Base-by-base conservation (phyloP, 1,140 invertebrate genomes). In the Drosophila bocki region DNA sequence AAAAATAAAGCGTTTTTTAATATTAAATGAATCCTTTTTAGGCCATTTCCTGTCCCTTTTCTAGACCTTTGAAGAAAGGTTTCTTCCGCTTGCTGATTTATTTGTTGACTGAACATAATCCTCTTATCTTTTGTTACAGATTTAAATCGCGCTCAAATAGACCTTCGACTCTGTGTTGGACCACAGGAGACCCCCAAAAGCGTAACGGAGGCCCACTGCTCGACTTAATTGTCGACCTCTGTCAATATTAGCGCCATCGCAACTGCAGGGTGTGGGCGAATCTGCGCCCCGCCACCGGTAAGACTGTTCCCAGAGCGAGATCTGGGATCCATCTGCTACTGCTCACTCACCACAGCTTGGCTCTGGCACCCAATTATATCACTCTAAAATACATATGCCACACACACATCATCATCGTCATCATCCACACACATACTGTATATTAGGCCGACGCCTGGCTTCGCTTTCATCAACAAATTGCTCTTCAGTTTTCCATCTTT, bases 251-350 rank as follows among this genome's bases (percentile, higher is more conserved):
- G 92, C 82, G 90, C 92, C 81, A 92, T 93, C 75, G 90, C 92
- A 81, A 93, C 91, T 80, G 92, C 88, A 86, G 92, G 92, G 92
- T 93, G 92, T 92, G 92, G 92, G 92, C 92, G 92, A 93, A 92
- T 93, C 82, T 93, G 92, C 91, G 92, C 92, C 92, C 92, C 92
- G 83, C 91, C 92, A 81, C 91, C 88, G 92, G 92, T 93, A 93
- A 93, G 91, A 63, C 68, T 69, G 60, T 69, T 58, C 72, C 79
- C 33, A 35, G 53, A 48, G 26, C 26, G 53, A 70, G 69, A 50
- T 53, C 39, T 68, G 54, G 12, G 8, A 29, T 19, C 11, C 50
- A 32, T 37, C 11, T 61, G 35, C 26, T 61, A 54, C 22, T 45
- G 32, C 12, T 53, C 32, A 62, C 41, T 29, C 60, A 62, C 44